phyloP scores from a whole-genome alignment of 2,888 invertebrate species.

The Brachycybe producta region DNA sequence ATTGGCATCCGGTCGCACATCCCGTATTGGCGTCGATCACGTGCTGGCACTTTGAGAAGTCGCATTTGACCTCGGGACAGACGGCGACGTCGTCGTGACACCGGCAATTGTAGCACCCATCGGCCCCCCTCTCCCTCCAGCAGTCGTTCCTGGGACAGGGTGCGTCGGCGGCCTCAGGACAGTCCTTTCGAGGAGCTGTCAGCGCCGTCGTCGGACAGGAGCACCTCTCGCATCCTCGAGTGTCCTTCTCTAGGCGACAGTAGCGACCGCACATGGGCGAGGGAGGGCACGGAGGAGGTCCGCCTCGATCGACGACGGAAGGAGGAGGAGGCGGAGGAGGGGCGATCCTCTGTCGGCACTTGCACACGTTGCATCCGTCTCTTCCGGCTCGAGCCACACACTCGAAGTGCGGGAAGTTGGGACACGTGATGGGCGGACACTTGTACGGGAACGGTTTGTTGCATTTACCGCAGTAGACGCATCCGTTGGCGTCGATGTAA shows the following conservation, averaged over 20 bases:
- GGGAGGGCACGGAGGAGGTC: not conserved
- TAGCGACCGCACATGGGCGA: conserved; percentile 10
- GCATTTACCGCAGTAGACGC: conserved; percentile 14
- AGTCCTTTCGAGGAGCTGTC: not conserved
- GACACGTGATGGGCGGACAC: conserved; percentile 11
- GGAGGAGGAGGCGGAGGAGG: not conserved
- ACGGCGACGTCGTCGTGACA: conserved; percentile 11
- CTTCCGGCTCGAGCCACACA: conserved; percentile 9
- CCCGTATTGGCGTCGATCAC: conserved; percentile 12
- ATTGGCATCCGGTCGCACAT: conserved; percentile 12
- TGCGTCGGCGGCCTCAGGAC: not conserved
- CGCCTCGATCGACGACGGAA: not conserved
- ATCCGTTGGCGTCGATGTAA: conserved; percentile 14
- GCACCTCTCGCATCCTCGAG: conserved; percentile 9
- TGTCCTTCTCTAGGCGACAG: conserved; percentile 4
- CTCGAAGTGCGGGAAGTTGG: conserved; percentile 6
- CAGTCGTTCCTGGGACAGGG: conserved; percentile 4
- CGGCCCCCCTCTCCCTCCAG: conserved; percentile 8
- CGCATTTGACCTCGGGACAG: conserved; percentile 15
- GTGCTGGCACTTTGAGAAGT: conserved; percentile 10
- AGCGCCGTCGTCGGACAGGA: not conserved
- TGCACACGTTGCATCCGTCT: conserved; percentile 14
- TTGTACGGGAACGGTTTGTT: not conserved
- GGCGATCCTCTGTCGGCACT: conserved; percentile 1
- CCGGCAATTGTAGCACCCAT: conserved; percentile 15